A percentile compares a stretch with the other conserved stretches of the same genome.
These are phyloP conservation scores for Drosophila navojoa DNA, from an alignment of 1,140 invertebrate genomes.

Conservation along the genomic window DNA sequence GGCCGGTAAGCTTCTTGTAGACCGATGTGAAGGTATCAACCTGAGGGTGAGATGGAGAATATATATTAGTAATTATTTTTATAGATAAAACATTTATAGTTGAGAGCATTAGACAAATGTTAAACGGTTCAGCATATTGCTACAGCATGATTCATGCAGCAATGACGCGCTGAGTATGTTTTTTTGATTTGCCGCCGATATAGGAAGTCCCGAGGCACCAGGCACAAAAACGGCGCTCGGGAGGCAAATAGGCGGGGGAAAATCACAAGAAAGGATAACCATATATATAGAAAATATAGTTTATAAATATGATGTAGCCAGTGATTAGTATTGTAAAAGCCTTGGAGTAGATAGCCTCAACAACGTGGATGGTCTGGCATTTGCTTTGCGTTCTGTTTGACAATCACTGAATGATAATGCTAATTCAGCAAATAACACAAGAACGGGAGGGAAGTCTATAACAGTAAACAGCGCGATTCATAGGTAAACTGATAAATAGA, in stretches of 20 bases:
- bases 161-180: slow-evolving; percentile 31
- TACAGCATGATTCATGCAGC: slow-evolving; percentile 25
- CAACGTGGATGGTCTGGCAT: slow-evolving; percentile 52
- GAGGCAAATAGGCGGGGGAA: slow-evolving; percentile 76
- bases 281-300: too few relatives aligned
- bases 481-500: not conserved
- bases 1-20: slow-evolving; percentile 99
- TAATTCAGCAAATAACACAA: slow-evolving; percentile 63
- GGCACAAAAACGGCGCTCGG: slow-evolving; percentile 50
- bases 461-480: too few relatives aligned
- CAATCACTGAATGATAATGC: slow-evolving; percentile 53
- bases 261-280: too few relatives aligned
- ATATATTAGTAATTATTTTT: not conserved
- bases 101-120: slow-evolving; percentile 22
- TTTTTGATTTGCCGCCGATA: slow-evolving; percentile 70
- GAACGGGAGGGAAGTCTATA: slow-evolving; percentile 31
- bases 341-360: slow-evolving; percentile 27
- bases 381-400: slow-evolving; percentile 69
- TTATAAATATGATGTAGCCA: slow-evolving; percentile 25
- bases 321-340: slow-evolving; percentile 45
- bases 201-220: slow-evolving; percentile 76
- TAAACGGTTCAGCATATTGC: slow-evolving; percentile 26
- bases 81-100: not conserved
- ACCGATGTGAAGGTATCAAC: slow-evolving; percentile 98
- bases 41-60: slow-evolving; percentile 86